These are phyloP conservation scores for Ochropleura leucogaster DNA, from an alignment of 2,888 invertebrate genomes.

Conservation along the genomic window DNA sequence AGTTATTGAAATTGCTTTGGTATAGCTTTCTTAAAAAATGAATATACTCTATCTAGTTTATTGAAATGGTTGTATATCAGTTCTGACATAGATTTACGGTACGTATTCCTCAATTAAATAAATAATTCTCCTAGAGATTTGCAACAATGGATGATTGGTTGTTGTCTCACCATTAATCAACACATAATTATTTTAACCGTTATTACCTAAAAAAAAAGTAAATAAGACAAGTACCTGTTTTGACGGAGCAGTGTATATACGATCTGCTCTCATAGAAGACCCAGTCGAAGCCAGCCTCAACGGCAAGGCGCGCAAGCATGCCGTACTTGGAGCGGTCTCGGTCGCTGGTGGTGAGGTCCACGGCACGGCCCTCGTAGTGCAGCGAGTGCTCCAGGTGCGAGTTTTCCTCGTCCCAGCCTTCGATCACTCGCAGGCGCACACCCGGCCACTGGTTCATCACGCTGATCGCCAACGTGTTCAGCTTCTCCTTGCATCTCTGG, in stretches of 20 bases:
- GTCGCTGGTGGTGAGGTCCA: conserved; percentile 98
- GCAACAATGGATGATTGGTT: not conserved
- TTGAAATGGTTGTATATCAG: conserved; percentile 6
- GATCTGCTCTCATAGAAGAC: conserved; percentile 98
- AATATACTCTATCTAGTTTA: not conserved
- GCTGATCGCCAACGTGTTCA: conserved; percentile 98
- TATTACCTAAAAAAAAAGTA: not conserved
- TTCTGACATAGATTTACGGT: not conserved
- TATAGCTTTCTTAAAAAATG: conserved; percentile 18
- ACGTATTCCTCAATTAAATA: not conserved
- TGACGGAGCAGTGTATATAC: conserved; percentile 99
- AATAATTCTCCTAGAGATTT: not conserved
- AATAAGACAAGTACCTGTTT: conserved; percentile 94
- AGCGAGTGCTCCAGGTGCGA: conserved; percentile 95
- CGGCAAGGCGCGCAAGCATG: conserved; percentile 98
- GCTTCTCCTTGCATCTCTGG: conserved; percentile 98
- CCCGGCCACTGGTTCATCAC: conserved; percentile 99
- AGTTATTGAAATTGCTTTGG: conserved; percentile 37
- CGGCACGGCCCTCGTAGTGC: conserved; percentile 99
- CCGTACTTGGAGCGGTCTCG: conserved; percentile 98
- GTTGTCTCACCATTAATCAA: not conserved
- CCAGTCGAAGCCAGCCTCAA: conserved; percentile 99
- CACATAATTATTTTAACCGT: not conserved
- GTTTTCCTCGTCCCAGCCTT: conserved; percentile 98
- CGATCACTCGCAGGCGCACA: conserved; percentile 97